Conservation (phyloP, 2,888 invertebrate genomes). For the Dolichomitus sp. region DNA sequence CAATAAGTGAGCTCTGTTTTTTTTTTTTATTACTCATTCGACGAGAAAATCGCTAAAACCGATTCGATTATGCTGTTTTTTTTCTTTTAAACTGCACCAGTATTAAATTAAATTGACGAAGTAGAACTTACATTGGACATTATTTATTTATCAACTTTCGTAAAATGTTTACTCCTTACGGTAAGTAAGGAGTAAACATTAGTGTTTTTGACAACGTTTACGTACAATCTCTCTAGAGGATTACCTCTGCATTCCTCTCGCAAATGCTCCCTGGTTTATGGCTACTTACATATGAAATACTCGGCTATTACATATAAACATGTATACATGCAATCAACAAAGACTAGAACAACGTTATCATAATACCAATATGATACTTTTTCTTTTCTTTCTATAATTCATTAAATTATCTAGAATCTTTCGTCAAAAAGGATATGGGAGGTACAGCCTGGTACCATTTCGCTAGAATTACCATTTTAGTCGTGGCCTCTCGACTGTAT, state of each 20-base stretch:
- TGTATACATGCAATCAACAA: slow-evolving; percentile 41
- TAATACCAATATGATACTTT: slow-evolving; percentile 42
- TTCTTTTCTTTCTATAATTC: slow-evolving; percentile 15
- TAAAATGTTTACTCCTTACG: slow-evolving; percentile 16
- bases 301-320: slow-evolving; percentile 42
- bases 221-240: background rate
- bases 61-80: slow-evolving; percentile 1
- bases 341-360: slow-evolving; percentile 53
- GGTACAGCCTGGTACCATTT: slow-evolving; percentile 26
- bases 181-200: too few species aligned
- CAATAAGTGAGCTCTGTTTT: slow-evolving; percentile 72
- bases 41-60: slow-evolving; percentile 4
- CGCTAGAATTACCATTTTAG: slow-evolving; percentile 35
- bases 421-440: slow-evolving; percentile 32
- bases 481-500: background rate
- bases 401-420: slow-evolving; percentile 45
- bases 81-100: slow-evolving; percentile 3
- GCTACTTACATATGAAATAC: slow-evolving; percentile 41
- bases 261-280: background rate
- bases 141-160: slow-evolving; percentile 61
- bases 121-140: slow-evolving; percentile 24
- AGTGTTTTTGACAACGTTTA: slow-evolving; percentile 6
- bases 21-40: slow-evolving; percentile 30
- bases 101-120: slow-evolving; percentile 36
- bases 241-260: background rate